A percentile compares a stretch with the other conserved stretches of the same genome.
phyloP scores from a whole-genome alignment of 64 coral and sea anemone species.

The Catalaphyllia jardinei region DNA sequence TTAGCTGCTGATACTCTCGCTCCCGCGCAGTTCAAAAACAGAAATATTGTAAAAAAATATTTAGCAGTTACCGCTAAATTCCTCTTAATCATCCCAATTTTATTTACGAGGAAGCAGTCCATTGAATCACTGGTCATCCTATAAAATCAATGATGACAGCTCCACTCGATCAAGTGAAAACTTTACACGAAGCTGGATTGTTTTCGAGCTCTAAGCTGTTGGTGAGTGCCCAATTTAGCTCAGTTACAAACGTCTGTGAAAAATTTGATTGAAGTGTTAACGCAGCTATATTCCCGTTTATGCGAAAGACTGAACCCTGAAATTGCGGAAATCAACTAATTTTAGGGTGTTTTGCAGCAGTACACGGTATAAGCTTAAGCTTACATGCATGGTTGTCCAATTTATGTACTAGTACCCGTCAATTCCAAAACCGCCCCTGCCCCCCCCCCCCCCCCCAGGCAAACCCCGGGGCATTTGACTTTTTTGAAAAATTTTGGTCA shows the following conservation, averaged over 20 bases:
- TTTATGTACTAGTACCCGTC: too few species aligned
- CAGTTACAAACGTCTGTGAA: background rate
- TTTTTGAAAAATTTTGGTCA: too few species aligned
- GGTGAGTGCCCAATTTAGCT: slow-evolving; percentile 35
- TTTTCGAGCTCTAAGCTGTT: slow-evolving; percentile 73
- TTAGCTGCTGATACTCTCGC: background rate
- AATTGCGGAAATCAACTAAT: too few species aligned
- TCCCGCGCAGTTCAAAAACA: slow-evolving; percentile 31
- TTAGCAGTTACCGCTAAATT: background rate
- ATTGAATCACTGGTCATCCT: background rate
- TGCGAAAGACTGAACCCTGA: too few species aligned
- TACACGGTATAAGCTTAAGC: too few species aligned
- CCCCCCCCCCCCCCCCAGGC: too few species aligned
- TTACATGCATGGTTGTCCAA: too few species aligned
- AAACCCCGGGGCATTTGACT: too few species aligned
- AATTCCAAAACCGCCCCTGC: too few species aligned
- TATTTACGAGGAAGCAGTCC: background rate
- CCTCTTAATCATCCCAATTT: background rate
- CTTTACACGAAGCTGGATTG: slow-evolving; percentile 83
- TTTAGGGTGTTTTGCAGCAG: too few species aligned
- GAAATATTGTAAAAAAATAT: background rate
- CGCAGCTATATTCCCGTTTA: too few species aligned
- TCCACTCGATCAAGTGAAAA: slow-evolving; percentile 75
- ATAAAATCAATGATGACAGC: slow-evolving; percentile 8
- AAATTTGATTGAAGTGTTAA: too few species aligned